Conservation (phyloP, 1,140 invertebrate genomes). For the Dendroctonus ponderosae region DNA sequence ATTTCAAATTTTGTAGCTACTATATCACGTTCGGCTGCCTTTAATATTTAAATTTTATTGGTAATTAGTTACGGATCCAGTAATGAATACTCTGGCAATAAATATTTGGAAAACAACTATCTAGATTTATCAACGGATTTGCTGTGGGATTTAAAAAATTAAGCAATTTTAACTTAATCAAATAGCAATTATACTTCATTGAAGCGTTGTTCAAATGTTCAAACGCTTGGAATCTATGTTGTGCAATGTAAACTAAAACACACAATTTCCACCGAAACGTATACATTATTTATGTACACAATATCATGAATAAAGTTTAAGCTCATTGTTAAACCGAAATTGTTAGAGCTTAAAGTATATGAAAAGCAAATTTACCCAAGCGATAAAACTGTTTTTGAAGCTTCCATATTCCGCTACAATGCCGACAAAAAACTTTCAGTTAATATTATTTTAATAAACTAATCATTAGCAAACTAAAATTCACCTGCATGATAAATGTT, state of each 20-base stretch:
- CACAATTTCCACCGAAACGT: background rate
- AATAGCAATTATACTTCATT: too few relatives aligned
- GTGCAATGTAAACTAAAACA: constrained; percentile 2
- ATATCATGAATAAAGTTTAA: constrained; percentile 6
- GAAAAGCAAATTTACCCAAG: constrained; percentile 20
- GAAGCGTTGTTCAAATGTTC: too few relatives aligned
- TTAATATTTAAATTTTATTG: too few relatives aligned
- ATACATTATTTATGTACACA: constrained; percentile 7
- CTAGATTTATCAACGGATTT: too few relatives aligned
- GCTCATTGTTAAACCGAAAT: constrained; percentile 4
- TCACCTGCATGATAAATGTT: constrained; percentile 16
- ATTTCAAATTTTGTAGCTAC: constrained; percentile 22
- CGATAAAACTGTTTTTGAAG: constrained; percentile 22
- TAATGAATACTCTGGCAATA: too few relatives aligned
- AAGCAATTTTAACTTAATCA: too few relatives aligned
- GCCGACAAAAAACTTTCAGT: constrained; percentile 18
- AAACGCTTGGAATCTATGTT: background rate
- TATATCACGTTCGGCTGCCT: background rate
- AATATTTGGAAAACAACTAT: too few relatives aligned
- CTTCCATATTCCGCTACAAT: background rate
- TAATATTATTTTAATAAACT: constrained; percentile 27
- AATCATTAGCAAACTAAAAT: constrained; percentile 19
- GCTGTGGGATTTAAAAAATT: too few relatives aligned
- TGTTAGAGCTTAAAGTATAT: constrained; percentile 16
- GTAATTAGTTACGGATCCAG: too few relatives aligned